Conservation (phyloP, 1,140 invertebrate species). For the Aphelinus atriplicis region DNA sequence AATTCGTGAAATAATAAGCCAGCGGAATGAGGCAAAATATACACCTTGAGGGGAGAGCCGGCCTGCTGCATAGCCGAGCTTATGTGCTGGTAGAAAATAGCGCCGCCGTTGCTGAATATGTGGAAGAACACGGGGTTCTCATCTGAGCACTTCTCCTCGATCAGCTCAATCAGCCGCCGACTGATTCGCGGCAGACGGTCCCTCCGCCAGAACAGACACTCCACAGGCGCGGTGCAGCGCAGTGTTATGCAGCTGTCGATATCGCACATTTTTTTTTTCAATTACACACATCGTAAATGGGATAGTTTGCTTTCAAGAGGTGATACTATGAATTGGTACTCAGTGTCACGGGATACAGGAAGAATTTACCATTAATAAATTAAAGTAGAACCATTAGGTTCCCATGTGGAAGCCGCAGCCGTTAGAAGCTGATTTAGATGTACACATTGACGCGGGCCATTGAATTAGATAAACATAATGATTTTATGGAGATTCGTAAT, state of each 20-base stretch:
- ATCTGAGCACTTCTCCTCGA: constrained; percentile 75
- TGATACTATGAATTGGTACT: too few relatives aligned
- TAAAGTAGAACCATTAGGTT: too few relatives aligned
- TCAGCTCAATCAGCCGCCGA: constrained; percentile 73
- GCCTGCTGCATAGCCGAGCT: constrained; percentile 68
- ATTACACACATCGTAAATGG: too few relatives aligned
- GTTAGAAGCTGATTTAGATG: too few relatives aligned
- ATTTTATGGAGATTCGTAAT: too few relatives aligned
- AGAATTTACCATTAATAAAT: too few relatives aligned
- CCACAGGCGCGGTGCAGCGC: constrained; percentile 77
- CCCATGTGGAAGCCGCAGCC: too few relatives aligned
- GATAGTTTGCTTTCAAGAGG: too few relatives aligned
- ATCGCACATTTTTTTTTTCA: too few relatives aligned
- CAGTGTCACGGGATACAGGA: too few relatives aligned
- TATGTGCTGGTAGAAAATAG: constrained; percentile 75
- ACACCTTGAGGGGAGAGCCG: constrained; percentile 63
- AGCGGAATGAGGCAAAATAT: neutral
- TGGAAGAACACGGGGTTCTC: constrained; percentile 81
- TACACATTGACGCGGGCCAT: too few relatives aligned
- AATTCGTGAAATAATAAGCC: neutral
- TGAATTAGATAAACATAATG: too few relatives aligned
- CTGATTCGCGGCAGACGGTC: constrained; percentile 72
- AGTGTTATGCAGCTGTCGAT: constrained; percentile 75
- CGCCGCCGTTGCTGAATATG: constrained; percentile 83
- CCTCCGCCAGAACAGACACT: constrained; percentile 73